Conservation (phyloP, 2,888 invertebrate genomes). For the Chrysomela aeneicollis region DNA sequence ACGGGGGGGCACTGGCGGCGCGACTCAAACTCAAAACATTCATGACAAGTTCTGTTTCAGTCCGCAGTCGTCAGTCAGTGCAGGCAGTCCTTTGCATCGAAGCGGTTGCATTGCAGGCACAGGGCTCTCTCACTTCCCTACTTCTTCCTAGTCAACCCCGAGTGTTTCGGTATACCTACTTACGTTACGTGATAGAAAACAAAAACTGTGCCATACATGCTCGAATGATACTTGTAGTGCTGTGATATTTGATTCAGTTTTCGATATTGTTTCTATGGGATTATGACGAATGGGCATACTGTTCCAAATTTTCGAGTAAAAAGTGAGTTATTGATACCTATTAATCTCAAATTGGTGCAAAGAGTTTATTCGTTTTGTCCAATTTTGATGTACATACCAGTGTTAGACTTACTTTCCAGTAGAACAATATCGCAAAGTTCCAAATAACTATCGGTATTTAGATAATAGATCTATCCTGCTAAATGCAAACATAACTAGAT, state of each 20-base stretch:
- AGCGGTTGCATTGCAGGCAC: neutral
- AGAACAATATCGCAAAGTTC: too few relatives aligned
- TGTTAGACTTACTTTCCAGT: too few relatives aligned
- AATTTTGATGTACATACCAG: too few relatives aligned
- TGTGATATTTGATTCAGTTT: constrained; percentile 25
- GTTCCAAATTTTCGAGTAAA: constrained; percentile 29
- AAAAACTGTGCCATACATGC: constrained; percentile 29
- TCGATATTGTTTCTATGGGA: constrained; percentile 31
- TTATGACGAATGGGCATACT: constrained; percentile 40
- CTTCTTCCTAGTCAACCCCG: constrained; percentile 3
- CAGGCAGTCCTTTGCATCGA: neutral
- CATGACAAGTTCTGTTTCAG: constrained; percentile 48
- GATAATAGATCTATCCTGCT: too few relatives aligned
- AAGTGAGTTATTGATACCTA: constrained; percentile 29
- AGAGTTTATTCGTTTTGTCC: too few relatives aligned
- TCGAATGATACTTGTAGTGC: constrained; percentile 15
- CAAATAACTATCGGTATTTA: too few relatives aligned
- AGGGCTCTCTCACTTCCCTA: neutral
- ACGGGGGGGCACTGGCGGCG: constrained; percentile 33
- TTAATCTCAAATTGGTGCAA: neutral
- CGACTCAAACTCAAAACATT: constrained; percentile 49
- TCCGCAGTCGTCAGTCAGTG: constrained; percentile 15
- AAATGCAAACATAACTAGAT: too few relatives aligned
- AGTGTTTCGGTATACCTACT: neutral
- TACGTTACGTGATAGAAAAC: constrained; percentile 5